Conservation (phyloP, 1,140 invertebrate genomes). For the Drosophila tropicalis region DNA sequence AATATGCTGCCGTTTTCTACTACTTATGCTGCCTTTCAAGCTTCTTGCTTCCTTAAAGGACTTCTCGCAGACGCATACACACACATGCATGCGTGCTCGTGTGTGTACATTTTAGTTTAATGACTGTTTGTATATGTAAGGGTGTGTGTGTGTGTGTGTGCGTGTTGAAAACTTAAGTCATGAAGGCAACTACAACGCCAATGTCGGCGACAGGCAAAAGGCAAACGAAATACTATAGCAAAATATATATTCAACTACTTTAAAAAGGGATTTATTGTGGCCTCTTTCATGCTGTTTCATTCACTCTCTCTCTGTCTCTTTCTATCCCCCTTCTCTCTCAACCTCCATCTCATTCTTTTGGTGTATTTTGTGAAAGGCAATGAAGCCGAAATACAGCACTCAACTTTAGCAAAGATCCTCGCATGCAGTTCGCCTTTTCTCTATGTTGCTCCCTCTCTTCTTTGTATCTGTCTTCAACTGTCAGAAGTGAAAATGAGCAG, state of each 20-base stretch:
- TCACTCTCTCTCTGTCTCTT: background rate
- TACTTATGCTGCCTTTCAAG: constrained; percentile 78
- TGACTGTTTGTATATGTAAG: constrained; percentile 40
- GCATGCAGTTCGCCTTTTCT: background rate
- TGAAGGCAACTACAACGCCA: constrained; percentile 35
- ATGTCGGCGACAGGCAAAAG: constrained; percentile 32
- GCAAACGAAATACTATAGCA: constrained; percentile 55
- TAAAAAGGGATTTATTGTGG: constrained; percentile 72
- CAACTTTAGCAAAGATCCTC: constrained; percentile 52
- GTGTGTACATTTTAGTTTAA: constrained; percentile 45
- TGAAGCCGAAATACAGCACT: constrained; percentile 75
- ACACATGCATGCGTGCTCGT: constrained; percentile 20
- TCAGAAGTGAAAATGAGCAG: constrained; percentile 56
- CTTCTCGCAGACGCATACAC: constrained; percentile 29
- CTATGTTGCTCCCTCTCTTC: background rate
- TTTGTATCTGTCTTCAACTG: constrained; percentile 19
- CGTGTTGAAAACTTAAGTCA: constrained; percentile 75
- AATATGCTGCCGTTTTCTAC: constrained; percentile 77
- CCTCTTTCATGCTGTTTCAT: constrained; percentile 28
- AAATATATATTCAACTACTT: constrained; percentile 66
- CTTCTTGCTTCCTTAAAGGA: constrained; percentile 44
- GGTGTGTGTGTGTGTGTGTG: constrained; percentile 27
- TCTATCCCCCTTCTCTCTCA: background rate
- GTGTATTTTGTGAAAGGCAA: constrained; percentile 58
- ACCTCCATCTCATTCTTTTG: constrained; percentile 21